phyloP scores from a whole-genome alignment of 2,797 vertebrate genomes.

The Salmo trutta region DNA sequence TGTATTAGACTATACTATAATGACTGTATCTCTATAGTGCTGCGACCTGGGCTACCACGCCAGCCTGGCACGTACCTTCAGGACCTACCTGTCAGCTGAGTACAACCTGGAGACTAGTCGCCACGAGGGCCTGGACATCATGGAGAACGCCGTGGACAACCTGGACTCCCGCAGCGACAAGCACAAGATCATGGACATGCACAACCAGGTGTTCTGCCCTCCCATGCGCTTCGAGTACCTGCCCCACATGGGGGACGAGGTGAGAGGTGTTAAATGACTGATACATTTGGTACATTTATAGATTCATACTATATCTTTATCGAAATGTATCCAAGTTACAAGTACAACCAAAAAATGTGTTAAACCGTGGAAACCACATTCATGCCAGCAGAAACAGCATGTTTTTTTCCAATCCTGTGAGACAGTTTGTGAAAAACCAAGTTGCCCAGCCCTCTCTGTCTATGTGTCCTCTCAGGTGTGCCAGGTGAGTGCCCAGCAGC shows the following conservation, averaged over 20 bases:
- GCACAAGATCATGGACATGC: conserved; percentile 99
- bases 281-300: not conserved
- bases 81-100: conserved; percentile 96
- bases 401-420: conserved; percentile 63
- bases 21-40: conserved; percentile 75
- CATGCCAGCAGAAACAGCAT: no score
- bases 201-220: conserved; percentile 98
- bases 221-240: conserved; percentile 97
- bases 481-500: conserved; percentile 97
- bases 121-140: conserved; percentile 93
- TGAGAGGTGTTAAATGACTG: conserved; percentile 54
- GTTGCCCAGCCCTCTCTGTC: not conserved
- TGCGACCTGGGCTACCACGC: conserved; percentile 96
- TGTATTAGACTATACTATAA: not conserved
- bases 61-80: conserved; percentile 92
- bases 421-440: not conserved
- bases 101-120: conserved; percentile 97
- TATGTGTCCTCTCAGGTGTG: conserved; percentile 80
- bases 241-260: conserved; percentile 99
- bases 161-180: conserved; percentile 96
- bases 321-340: no score
- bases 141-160: conserved; percentile 94
- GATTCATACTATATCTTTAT: not conserved
- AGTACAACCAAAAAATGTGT: no score
- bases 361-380: no score